Evolutionary conservation across 2,888 invertebrate species (phyloP), one percentile per base, ranked within the genome.

Genomic region (Mimas tiliae): DNA sequence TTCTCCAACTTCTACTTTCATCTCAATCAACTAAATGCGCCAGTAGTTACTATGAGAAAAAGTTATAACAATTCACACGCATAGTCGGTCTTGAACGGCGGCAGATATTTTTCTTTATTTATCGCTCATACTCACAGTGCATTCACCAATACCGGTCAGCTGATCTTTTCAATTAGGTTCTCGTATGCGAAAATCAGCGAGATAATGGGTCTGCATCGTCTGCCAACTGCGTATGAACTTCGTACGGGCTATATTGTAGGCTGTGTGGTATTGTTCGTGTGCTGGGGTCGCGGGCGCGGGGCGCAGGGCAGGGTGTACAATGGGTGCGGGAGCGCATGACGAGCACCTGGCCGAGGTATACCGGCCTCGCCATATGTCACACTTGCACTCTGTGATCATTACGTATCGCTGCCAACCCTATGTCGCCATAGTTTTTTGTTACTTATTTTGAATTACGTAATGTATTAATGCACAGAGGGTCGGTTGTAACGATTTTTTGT

Each of bases 281-380:
- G 83, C 83, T 81, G 86, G 80, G 8, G 83, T 84, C 81, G 77
- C 84, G 85, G 78, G 79, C 78, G 70, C 74, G 77, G 73, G 65
- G 72, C 70, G 72, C 66, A 71, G 70, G 71, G 65, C 19, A 12
- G 70, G 73, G 70, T 73, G 68, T 75, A 92, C 91, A 93, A 93
- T 91, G 86, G 90, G 93, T 89, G 91, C 92, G 90, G 80, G 90
- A 87, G 91, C 90, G 91, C 93, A 91, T 93, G 91, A 93, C 93
- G 93, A 80, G 81, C 93, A 93, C 91, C 93, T 93, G 93, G 93
- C 83, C 81, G 86, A 81, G 86, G 83, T 82, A 81, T 91, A 92
- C 92, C 87, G 92, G 90, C 88, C 86, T 79, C 79, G 85, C 91
- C 93, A 92, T 93, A 93, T 93, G 93, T 89, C 87, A 80, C 87